Evolutionary conservation across 2,113 vertebrate species (phyloP), one percentile per base, ranked within the genome.

Genomic region (Corvus hawaiiensis): DNA sequence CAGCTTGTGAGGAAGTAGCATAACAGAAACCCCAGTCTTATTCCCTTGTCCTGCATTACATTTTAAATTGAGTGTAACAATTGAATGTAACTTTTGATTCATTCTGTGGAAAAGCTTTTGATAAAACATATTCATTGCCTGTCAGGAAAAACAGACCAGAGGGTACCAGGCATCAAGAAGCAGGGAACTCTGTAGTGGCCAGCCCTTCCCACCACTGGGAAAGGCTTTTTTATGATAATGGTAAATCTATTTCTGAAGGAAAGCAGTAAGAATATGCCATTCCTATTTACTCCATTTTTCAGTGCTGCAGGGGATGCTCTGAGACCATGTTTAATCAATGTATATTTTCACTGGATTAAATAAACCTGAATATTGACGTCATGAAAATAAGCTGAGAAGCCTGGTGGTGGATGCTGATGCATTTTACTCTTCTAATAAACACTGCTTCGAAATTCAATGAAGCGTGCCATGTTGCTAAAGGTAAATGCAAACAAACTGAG

Each of bases 341-440:
- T 92, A 78, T 97, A 82, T 96, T 97, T 97, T 96, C 74, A 81
- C 51, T 95, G 76, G 48, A 39, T 96, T 95, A 95, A 94, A 55
- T 74, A 67, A 89, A 80, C 56, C 76, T 89, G 87, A 87, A 76
- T 89, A 63, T 26, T 95, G 93, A 94, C 71, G 78, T 96, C 82
- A 93, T 44, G 69, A 95, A 96, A 74, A 90, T 91, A 91, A 96
- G 74, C 66, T 51, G 84, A 94, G 93, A 71, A 92, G 63, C 64
- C 67, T 90, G 69, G 30, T 92, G 55, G 51, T 83, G 69, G 74
- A 80, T 74, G 49, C 51, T 80, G 86, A 84, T 96, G 66, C 1
- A 0, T 89, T 96, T 97, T 93, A 62, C 68, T 76, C 83, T 79
- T 75, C 69, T 84, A 41, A 94, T 84, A 92, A 96, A 84, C 89